Evolutionary conservation across 1,140 invertebrate species (phyloP), one percentile per base, ranked within the genome.

Genomic region (Glossosoma conforme): DNA sequence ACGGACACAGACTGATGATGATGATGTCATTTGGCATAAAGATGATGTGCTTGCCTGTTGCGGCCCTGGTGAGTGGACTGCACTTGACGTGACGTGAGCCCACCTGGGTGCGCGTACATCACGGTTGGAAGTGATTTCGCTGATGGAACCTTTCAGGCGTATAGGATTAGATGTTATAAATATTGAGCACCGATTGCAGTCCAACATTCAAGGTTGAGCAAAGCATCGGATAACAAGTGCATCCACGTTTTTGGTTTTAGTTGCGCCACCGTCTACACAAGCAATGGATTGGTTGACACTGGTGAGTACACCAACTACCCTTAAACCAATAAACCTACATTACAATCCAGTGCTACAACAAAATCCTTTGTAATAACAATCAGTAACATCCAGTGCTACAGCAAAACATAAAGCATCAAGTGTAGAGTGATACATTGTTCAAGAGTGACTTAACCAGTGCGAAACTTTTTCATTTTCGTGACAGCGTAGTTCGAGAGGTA

Each of bases 81-180:
- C 36, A 45, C 37, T 53, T 53, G 41, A 30, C 37, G 42, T 33
- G 19, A 41, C 44, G 44, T 45, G 35, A 44, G 19, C 30, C 40
- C 18, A 17, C 13, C 17, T 25, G 36, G 25, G 38, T 53, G 44
- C 44, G 36, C 28, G 18, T 15, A 32, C 30, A 36, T 20, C 9
- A 30, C 43, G 28, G 13, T 28, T 40, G 30, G 33, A 15, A 22
- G 43, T 36, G 47, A 44, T 54, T 56, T 50, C 54, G 47, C 54
- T 20, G 13, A 28, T 25, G 24, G 8, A 44, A 15, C 50, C 22
- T 53, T 32, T 53, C 50, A 25, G 45, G 43, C 55, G 55, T 52
- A 44, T 53, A 49, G 37, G 18, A 37, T 42, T 41, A 49, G 33
- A 52, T 53, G 50, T 57, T 57, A 57, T 57, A 57, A 57, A 57